Base-by-base conservation (phyloP, 2,113 vertebrate species). In the Xenopus borealis region DNA sequence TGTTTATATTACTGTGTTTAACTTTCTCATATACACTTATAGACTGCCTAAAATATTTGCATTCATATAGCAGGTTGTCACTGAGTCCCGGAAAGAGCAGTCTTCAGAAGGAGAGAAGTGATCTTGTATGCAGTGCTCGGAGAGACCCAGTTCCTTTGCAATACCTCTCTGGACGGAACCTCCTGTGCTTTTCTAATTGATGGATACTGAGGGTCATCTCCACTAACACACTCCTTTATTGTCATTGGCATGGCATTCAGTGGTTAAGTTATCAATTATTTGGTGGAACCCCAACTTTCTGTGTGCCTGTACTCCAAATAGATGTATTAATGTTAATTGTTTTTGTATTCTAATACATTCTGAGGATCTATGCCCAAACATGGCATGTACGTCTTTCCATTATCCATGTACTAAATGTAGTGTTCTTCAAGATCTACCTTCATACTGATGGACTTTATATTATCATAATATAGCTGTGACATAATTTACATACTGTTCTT, bases 11-110 rank as follows among this genome's bases (percentile, higher is more conserved):
- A 27, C 23, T 27, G 23, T 27, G 23, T 27, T 27, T 27, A 27
- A 27, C 1, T 1, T 27, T 27, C 23, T 3, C 23, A 27, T 27
- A 3, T 3, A 27, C 23, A 27, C 3, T 27, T 27, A 40, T 40
- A 40, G 3, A 40, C 33, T 40, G 33, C 5, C 6, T 40, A 6
- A 7, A 40, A 13, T 12, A 50, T 50, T 50, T 50, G 14, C 47
- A n/a, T 55, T 16, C 17, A 16, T 18, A 40, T 76, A 82, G 76
- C 89, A 95, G 89, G 94, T 97, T 81, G 93, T 98, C 88, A 95
- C 94, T 0, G 95, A 98, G 74, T 94, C 92, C 2, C 94, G 88
- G 83, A 94, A 91, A 83, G 94, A 97, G 83, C 89, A 90, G 79
- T 87, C 85, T 30, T 82, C 79, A 0, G 85, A 89, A 70, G 78